Percentiles rank a stretch among this genome's conserved stretches.
Evolutionary conservation across 2,888 invertebrate species (phyloP).

Genomic region (Corbicula japonica): DNA sequence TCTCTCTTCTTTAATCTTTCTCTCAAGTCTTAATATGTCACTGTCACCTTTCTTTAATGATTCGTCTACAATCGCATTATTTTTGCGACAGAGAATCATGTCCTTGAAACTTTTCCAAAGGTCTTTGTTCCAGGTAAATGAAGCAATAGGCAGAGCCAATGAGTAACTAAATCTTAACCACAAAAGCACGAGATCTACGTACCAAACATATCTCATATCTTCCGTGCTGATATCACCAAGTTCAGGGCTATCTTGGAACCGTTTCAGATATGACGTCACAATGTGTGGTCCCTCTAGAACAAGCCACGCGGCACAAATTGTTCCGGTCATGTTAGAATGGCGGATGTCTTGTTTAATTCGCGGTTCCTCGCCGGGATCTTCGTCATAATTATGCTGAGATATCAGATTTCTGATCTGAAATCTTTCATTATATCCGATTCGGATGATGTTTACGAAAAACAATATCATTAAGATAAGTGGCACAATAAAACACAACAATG

Average conservation of each 20-base stretch:
- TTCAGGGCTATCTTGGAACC: constrained; percentile 70
- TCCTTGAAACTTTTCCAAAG: constrained; percentile 82
- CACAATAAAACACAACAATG: constrained; percentile 74
- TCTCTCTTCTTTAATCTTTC: constrained; percentile 50
- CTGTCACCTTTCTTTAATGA: constrained; percentile 55
- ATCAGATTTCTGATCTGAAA: constrained; percentile 62
- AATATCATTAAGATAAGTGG: constrained; percentile 74
- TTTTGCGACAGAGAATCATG: constrained; percentile 79
- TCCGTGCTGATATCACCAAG: constrained; percentile 42
- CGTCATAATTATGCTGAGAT: constrained; percentile 73
- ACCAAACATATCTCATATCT: constrained; percentile 74
- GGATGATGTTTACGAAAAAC: constrained; percentile 74
- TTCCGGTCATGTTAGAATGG: constrained; percentile 72
- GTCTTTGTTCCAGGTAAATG: constrained; percentile 80
- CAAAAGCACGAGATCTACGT: constrained; percentile 78
- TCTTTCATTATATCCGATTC: constrained; percentile 68
- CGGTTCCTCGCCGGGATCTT: constrained; percentile 57
- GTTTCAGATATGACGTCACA: constrained; percentile 69
- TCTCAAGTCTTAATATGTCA: constrained; percentile 38
- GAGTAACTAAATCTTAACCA: constrained; percentile 82
- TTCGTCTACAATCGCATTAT: constrained; percentile 80
- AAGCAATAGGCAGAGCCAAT: constrained; percentile 77
- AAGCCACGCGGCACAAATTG: constrained; percentile 77
- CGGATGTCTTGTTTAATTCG: constrained; percentile 71
- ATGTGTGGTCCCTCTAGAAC: constrained; percentile 80